These are phyloP conservation scores for Ectobius pallidus DNA, from an alignment of 2,888 invertebrate genomes.

Conservation along the genomic window DNA sequence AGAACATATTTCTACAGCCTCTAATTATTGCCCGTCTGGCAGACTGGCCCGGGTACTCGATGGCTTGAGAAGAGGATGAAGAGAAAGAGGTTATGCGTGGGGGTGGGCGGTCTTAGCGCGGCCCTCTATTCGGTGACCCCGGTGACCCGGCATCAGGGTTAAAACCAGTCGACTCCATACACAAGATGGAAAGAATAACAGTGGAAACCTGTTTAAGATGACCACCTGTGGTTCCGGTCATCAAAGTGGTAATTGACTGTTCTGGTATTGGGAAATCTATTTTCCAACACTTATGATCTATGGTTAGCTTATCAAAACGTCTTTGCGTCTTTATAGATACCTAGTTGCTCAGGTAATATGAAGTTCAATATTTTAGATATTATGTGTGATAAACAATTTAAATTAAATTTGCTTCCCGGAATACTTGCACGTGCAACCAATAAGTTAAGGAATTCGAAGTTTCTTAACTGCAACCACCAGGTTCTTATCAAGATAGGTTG, in stretches of 20 bases:
- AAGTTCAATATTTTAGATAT: no score
- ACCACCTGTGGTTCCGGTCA: slow-evolving; percentile 31
- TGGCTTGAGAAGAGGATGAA: not conserved
- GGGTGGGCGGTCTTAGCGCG: slow-evolving; percentile 39
- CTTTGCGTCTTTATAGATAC: not conserved
- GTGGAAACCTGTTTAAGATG: slow-evolving; percentile 31
- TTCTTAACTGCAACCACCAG: no score
- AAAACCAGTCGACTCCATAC: slow-evolving; percentile 25
- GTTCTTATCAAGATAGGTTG: no score
- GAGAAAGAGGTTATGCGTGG: slow-evolving; percentile 20
- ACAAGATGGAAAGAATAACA: slow-evolving; percentile 20
- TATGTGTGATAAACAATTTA: slow-evolving; percentile 16
- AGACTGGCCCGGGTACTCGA: slow-evolving; percentile 8
- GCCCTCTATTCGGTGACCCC: slow-evolving; percentile 37
- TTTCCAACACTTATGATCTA: not conserved
- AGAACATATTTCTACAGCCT: slow-evolving; percentile 18
- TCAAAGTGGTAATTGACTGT: slow-evolving; percentile 32
- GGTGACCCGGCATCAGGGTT: slow-evolving; percentile 33
- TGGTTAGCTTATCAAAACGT: no score
- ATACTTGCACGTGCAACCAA: slow-evolving; percentile 17
- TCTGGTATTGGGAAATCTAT: slow-evolving; percentile 26
- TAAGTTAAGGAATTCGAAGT: not conserved
- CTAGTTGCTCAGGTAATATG: not conserved
- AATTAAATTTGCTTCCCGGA: slow-evolving; percentile 1
- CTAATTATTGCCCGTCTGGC: slow-evolving; percentile 38